Base-by-base conservation (phyloP, 2,888 invertebrate species). In the Meteorus cinctellus region DNA sequence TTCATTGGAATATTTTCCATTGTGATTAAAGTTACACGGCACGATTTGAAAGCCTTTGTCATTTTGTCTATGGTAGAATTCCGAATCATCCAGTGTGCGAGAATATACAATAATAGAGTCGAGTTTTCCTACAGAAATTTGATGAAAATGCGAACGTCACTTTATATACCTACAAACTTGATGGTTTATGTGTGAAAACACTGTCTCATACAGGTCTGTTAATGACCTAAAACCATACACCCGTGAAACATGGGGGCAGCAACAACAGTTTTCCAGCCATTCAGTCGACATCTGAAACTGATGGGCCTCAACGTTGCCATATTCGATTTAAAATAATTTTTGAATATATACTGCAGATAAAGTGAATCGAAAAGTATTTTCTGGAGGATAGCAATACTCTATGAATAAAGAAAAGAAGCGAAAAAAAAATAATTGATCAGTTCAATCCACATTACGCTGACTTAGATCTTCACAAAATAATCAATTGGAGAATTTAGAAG, bases 151-250 rank as follows among this genome's bases (percentile, higher is more conserved):
- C 8, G 16, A 14, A 1, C 31, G 16, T 14, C 6, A 16, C 16
- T 29, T n/a, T 4, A 4, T 31, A 14, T 4, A 27, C 62, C 12
- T 12, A 6, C 24, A 60, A 12, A 1, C 12, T 4, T 10, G 24
- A 27, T 27, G 12, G 10, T 65, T 48, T 72, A 63, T 72, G 24
- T 27, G 29, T 31, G 51, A 77, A 82, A 84, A 85, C 84, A 86
- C 84, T 85, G 79, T 45, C 5, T 27, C 79, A 79, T 83, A 82
- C 24, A 24, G 24, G 24, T 24, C 24, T 24, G 24, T 24, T 24
- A 24, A 24, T 24, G 24, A 24, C 24, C 24, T 24, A 24, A 24
- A 24, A 24, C 24, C 1, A 24, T 24, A 24, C 1, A 1, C 24
- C 24, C 24, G 24, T 1, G 24, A 24, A 24, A 24, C 24, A 24